phyloP scores from a whole-genome alignment of 2,113 vertebrate species.

The Irena cyanogastra region DNA sequence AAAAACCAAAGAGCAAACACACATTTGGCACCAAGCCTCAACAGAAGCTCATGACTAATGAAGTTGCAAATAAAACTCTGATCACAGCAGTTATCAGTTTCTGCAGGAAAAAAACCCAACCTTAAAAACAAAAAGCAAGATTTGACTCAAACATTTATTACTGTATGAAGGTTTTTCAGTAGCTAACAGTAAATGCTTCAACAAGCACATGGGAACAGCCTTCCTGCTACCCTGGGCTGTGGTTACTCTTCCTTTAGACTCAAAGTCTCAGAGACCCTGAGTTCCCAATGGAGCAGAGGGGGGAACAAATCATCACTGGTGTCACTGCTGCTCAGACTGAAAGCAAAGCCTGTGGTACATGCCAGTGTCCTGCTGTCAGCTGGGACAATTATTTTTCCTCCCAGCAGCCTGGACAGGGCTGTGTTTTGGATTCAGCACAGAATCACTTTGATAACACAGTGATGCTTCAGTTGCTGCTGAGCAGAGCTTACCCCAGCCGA shows the following conservation, averaged over 20 bases:
- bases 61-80: conserved; percentile 6
- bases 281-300: background rate
- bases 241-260: background rate
- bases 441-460: background rate
- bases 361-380: background rate
- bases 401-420: background rate
- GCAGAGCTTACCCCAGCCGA: background rate
- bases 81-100: background rate
- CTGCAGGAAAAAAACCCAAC: background rate
- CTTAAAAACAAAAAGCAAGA: conserved; percentile 11
- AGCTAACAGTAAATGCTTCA: background rate
- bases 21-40: conserved; percentile 10
- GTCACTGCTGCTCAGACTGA: background rate
- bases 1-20: background rate
- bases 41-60: conserved; percentile 52
- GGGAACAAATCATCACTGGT: background rate
- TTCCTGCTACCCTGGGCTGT: background rate
- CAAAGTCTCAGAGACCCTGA: background rate
- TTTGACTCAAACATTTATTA: background rate
- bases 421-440: background rate
- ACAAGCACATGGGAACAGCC: background rate
- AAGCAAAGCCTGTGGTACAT: background rate
- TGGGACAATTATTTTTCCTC: background rate
- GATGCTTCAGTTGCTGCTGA: background rate
- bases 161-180: background rate